Evolutionary conservation across 2,113 vertebrate species (phyloP), one percentile per base, ranked within the genome.

Genomic region (Plestiodon gilberti): DNA sequence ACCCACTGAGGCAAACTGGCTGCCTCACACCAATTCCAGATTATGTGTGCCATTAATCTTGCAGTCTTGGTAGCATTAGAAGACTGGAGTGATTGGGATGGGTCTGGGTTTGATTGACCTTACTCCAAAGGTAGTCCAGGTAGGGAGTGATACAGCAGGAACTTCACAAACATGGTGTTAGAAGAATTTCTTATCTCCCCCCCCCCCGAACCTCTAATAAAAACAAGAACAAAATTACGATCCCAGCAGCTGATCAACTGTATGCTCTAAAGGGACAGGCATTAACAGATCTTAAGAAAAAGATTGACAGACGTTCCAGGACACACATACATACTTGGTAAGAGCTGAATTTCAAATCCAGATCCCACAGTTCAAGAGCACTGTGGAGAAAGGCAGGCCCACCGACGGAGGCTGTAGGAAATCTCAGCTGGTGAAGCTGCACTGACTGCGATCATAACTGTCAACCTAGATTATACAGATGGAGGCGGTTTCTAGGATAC

Each of bases 401-500:
- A 80, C 35, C 65, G 71, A 86, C 28, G 30, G n/a, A 74, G 22
- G n/a, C 20, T 52, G 64, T 28, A 35, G 69, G 73, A 35, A 55
- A 85, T 64, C 85, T 74, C 78, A 64, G 78, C 69, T 86, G 40
- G 40, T 62, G 25, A 85, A 85, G 52, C 84, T 79, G 52, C 76
- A 25, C 35, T 65, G 38, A n/a, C 38, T 70, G 52, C 52, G n/a
- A 81, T 43, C 38, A 74, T 86, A 73, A 86, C 69, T 86, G 85
- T 81, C 78, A 81, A 64, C 40, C 59, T 86, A 64, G 78, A 86
- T 86, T 73, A 86, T n/a, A 64, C 33, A 48, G 35, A 86, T 25
- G 40, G 67, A 86, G 85, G 40, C n/a, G 43, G 78, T 86, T 86
- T 81, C 78, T 73, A 86, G 78, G 69, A 81, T 74, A 74, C 85